Conservation (phyloP, 2,888 invertebrate species). For the Tolmerus cingulatus region DNA sequence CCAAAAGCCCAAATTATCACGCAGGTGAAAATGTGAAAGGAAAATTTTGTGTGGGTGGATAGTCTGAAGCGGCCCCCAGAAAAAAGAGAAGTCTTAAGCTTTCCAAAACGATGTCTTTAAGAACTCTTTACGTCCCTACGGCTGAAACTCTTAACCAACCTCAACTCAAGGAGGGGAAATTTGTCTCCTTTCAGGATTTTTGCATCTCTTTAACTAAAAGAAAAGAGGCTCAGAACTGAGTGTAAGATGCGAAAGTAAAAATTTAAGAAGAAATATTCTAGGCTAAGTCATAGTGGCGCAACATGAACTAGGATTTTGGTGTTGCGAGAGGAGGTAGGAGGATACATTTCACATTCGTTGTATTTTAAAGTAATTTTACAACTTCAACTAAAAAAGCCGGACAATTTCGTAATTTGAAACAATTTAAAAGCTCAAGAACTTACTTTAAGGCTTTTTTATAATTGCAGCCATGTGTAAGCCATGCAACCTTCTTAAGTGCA, state of each 20-base stretch:
- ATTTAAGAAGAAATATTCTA: not conserved
- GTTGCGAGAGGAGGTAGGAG: not conserved
- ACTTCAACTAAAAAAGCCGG: not conserved
- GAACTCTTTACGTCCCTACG: not conserved
- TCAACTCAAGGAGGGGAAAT: not conserved
- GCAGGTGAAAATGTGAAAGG: not conserved
- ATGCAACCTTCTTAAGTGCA: not conserved
- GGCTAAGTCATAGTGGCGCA: not conserved
- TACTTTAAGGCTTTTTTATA: not conserved
- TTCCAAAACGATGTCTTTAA: not conserved
- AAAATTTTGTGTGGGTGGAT: not conserved
- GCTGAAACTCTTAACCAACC: not conserved
- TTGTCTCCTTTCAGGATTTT: not conserved
- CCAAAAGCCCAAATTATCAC: not conserved
- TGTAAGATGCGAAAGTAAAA: not conserved
- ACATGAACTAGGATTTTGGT: not conserved
- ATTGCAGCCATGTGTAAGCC: not conserved
- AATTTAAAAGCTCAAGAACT: not conserved
- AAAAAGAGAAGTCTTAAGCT: not conserved
- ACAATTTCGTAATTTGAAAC: not conserved
- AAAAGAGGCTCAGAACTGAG: not conserved
- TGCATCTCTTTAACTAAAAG: not conserved
- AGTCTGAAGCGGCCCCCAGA: not conserved
- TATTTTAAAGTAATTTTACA: not conserved
- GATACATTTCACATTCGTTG: not conserved